Conservation (phyloP, 2,888 invertebrate genomes). For the Scaptomyza tumidula region DNA sequence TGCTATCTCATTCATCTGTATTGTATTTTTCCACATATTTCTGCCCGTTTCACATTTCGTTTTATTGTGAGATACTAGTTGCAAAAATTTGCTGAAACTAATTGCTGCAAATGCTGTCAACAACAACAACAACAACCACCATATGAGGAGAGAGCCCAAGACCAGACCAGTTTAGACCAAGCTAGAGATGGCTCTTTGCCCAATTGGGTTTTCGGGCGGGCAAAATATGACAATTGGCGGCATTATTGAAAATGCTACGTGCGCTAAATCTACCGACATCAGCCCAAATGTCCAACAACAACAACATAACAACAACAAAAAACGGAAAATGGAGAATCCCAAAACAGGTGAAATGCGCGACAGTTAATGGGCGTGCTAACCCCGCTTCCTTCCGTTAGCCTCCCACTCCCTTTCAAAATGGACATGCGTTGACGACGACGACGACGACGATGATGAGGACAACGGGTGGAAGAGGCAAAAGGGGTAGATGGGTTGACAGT, state of each 20-base stretch:
- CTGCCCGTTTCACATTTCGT: constrained; percentile 29
- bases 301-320: constrained; percentile 24
- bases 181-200: constrained; percentile 36
- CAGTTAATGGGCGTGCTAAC: constrained; percentile 19
- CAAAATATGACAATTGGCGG: constrained; percentile 77
- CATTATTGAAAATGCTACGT: constrained; percentile 74
- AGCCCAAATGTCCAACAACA: constrained; percentile 33
- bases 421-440: constrained; percentile 10
- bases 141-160: constrained; percentile 31
- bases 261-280: constrained; percentile 79
- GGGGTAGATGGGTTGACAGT: constrained; percentile 48
- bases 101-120: constrained; percentile 45
- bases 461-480: constrained; percentile 8
- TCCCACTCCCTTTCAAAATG: not conserved
- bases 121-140: constrained; percentile 18
- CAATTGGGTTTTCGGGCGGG: constrained; percentile 56
- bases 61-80: constrained; percentile 49
- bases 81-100: constrained; percentile 51
- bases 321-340: constrained; percentile 5
- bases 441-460: not conserved
- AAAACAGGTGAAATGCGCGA: constrained; percentile 56
- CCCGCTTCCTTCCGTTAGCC: not conserved
- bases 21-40: constrained; percentile 16
- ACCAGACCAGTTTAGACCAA: constrained; percentile 1
- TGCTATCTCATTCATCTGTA: constrained; percentile 24